Percentiles rank a stretch among this genome's conserved stretches.
Evolutionary conservation across 2,888 invertebrate species (phyloP).

Genomic region (Drosophila stalkeri): DNA sequence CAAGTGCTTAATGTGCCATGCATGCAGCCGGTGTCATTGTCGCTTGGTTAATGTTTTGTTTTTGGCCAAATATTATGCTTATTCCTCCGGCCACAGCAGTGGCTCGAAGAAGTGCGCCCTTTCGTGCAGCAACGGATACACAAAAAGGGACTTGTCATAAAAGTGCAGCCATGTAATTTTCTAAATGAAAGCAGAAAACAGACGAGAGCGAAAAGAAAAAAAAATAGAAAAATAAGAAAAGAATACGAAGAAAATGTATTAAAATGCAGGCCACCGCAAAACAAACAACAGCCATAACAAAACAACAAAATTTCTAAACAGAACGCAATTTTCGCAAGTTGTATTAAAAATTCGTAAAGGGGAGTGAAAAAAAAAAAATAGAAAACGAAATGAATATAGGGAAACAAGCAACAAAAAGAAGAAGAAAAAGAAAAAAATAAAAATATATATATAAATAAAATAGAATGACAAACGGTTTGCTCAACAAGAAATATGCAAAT

Average conservation of each 20-base stretch:
- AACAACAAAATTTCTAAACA: conserved; percentile 45
- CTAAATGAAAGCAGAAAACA: conserved; percentile 56
- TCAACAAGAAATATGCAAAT: conserved; percentile 63
- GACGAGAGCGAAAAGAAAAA: conserved; percentile 19
- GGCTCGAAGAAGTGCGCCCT: conserved; percentile 40
- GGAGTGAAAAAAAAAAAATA: conserved; percentile 2
- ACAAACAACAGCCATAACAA: conserved; percentile 30
- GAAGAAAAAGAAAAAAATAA: too few species aligned
- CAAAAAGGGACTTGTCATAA: conserved; percentile 46
- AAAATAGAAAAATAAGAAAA: not conserved
- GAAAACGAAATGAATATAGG: conserved; percentile 12
- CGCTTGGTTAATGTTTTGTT: conserved; percentile 9
- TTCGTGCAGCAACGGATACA: conserved; percentile 22
- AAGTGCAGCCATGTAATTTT: conserved; percentile 61
- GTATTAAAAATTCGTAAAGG: conserved; percentile 45
- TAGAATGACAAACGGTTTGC: conserved; percentile 60
- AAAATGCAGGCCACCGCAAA: conserved; percentile 46
- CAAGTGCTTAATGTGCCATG: not conserved
- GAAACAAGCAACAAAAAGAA: not conserved
- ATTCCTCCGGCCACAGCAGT: conserved; percentile 11
- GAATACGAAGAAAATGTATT: conserved; percentile 34
- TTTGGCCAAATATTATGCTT: conserved; percentile 7
- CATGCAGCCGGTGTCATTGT: conserved; percentile 28
- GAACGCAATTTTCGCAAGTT: conserved; percentile 61
- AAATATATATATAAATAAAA: conserved; percentile 37